Evolutionary conservation across 2,113 vertebrate genomes (phyloP), one percentile per base, ranked within the genome.

Genomic region (Gambusia affinis): DNA sequence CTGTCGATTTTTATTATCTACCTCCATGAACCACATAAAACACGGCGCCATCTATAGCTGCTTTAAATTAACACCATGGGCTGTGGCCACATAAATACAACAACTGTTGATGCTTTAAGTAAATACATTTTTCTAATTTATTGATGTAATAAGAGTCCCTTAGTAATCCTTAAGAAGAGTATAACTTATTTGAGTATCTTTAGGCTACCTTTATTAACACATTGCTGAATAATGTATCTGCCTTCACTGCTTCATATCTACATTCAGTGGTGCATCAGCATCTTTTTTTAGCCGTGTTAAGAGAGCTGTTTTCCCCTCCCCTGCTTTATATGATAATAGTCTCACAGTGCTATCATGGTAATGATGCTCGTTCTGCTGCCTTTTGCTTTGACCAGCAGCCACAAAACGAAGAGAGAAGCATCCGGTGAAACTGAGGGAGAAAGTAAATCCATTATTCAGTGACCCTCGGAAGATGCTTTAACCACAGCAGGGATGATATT

Each of bases 151-250:
- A 47, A n/a, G 19, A 54, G 22, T 2, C 51, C 51, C 24, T 54
- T 4, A 24, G 22, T n/a, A n/a, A 24, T 54, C 8, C 1, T 47
- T 7, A 10, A 15, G 19, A 57, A 57, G 22, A 57, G 51, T 24
- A 27, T 24, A 10, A 1, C 1, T n/a, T 10, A 57, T 57, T n/a
- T 57, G 8, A 10, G 19, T 11, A 57, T 57, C 7, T 57, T 57
- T 47, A 47, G 1, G 17, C 17, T 47, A 7, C 1, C 51, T 57
- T 57, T 2, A 57, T 11, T 57, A n/a, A n/a, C 24, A 57, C 24
- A 68, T 78, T 79, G 10, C 74, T 89, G 80, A 91, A 90, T 85
- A 84, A 87, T 88, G 78, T 75, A 87, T 83, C 67, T 31, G 47
- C 8, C 39, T 77, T 44, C 76, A 85, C 78, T 74, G 67, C 54